These are phyloP conservation scores for Trematomus loennbergii DNA, from an alignment of 2,113 vertebrate genomes.

Conservation along the genomic window DNA sequence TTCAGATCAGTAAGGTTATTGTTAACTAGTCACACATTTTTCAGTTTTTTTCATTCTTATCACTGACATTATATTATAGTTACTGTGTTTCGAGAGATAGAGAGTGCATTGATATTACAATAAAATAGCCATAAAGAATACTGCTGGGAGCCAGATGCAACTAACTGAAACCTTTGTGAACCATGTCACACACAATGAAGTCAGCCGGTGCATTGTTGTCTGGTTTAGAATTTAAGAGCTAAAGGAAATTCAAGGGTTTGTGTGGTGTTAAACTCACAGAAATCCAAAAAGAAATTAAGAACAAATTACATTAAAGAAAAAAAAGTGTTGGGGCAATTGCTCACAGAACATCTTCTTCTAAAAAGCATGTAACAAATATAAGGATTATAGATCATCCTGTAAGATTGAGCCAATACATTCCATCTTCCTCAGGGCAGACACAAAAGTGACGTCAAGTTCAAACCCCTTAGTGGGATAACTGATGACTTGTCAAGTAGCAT, in stretches of 20 bases:
- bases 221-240: background rate
- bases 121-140: constrained; percentile 34
- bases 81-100: constrained; percentile 13
- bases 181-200: constrained; percentile 14
- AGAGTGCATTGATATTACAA: constrained; percentile 17
- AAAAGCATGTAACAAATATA: background rate
- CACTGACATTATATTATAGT: constrained; percentile 48
- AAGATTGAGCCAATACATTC: background rate
- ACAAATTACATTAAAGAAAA: background rate
- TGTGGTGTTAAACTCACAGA: background rate
- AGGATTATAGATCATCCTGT: background rate
- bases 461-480: background rate
- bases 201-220: background rate
- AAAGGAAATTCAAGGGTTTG: background rate
- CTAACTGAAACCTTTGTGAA: constrained; percentile 7
- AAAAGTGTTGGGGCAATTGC: background rate
- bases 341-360: background rate
- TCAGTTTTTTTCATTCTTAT: constrained; percentile 40
- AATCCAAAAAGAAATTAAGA: background rate
- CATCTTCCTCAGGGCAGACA: background rate
- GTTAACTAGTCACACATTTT: constrained; percentile 52
- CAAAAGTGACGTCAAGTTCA: background rate
- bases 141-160: constrained; percentile 12
- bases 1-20: constrained; percentile 57
- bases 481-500: background rate